Conservation (phyloP, 2,888 invertebrate species). For the Amblyjoppa fuscipennis region DNA sequence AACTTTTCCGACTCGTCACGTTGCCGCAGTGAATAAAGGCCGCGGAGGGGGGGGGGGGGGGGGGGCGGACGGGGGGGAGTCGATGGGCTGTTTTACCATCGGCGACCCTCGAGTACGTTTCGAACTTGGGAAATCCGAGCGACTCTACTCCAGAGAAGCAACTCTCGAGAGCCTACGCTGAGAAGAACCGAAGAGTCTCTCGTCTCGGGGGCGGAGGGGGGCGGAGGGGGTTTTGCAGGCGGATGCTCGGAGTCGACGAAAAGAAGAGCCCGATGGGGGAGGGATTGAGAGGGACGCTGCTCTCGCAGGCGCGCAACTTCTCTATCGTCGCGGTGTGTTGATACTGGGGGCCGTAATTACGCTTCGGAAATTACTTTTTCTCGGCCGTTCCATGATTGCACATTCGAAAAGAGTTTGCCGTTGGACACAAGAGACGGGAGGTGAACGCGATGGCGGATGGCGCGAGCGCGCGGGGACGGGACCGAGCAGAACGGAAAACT, state of each 20-base stretch:
- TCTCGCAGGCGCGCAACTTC: constrained; percentile 49
- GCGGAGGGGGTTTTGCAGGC: not conserved
- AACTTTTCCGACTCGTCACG: constrained; percentile 25
- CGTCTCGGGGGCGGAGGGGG: not conserved
- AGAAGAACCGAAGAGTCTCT: constrained; percentile 9
- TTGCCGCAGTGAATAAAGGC: not conserved
- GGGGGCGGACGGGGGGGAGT: no score
- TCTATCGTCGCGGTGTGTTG: constrained; percentile 66
- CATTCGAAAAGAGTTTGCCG: constrained; percentile 68
- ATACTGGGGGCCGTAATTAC: constrained; percentile 70
- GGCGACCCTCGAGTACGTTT: not conserved
- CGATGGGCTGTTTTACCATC: not conserved
- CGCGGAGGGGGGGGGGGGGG: not conserved
- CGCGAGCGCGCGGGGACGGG: constrained; percentile 19
- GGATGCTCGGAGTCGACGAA: constrained; percentile 18
- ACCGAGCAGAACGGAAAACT: constrained; percentile 59
- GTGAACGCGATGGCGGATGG: constrained; percentile 20
- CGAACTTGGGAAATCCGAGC: constrained; percentile 18
- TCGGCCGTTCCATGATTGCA: constrained; percentile 70
- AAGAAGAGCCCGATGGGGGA: constrained; percentile 11
- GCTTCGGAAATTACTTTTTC: constrained; percentile 73
- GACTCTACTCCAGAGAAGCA: constrained; percentile 7
- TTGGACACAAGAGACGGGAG: constrained; percentile 52
- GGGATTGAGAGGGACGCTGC: not conserved
- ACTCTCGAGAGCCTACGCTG: not conserved